Evolutionary conservation across 2,888 invertebrate genomes (phyloP).

Genomic region (Bembecia ichneumoniformis): DNA sequence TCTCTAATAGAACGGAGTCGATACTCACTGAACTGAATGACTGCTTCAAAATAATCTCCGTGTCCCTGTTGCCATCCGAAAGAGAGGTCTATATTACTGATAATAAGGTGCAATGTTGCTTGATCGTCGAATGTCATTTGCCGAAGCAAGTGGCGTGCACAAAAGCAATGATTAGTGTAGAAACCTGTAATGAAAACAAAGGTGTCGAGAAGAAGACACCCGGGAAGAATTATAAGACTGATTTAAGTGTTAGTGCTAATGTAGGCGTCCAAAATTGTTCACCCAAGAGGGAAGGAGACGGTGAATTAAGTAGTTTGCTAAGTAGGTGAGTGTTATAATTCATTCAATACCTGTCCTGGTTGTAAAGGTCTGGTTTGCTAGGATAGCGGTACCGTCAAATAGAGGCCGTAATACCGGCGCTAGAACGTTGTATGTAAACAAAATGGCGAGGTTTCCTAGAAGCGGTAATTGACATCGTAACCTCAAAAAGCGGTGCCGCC

Average conservation of each 20-base stretch:
- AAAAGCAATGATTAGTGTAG: slow-evolving; percentile 76
- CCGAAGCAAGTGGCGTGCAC: slow-evolving; percentile 78
- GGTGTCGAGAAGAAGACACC: slow-evolving; percentile 37
- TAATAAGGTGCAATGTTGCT: slow-evolving; percentile 52
- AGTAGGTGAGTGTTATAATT: slow-evolving; percentile 37
- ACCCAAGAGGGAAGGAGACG: slow-evolving; percentile 38
- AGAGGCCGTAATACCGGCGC: no score
- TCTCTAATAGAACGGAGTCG: slow-evolving; percentile 52
- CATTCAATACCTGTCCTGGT: neutral
- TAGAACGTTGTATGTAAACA: no score
- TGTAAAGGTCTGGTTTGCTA: no score
- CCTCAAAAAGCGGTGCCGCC: no score
- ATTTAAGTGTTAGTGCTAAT: slow-evolving; percentile 55
- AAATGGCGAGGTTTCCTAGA: no score
- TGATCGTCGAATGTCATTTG: slow-evolving; percentile 58
- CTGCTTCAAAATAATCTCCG: slow-evolving; percentile 69
- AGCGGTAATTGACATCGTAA: no score
- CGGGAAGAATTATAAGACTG: slow-evolving; percentile 61
- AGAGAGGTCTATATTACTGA: slow-evolving; percentile 60
- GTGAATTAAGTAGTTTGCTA: slow-evolving; percentile 40
- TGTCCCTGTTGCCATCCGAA: slow-evolving; percentile 69
- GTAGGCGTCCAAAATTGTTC: slow-evolving; percentile 39
- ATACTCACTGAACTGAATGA: slow-evolving; percentile 70
- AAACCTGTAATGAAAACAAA: slow-evolving; percentile 56
- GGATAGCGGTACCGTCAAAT: no score